A percentile compares a stretch with the other conserved stretches of the same genome.
Evolutionary conservation across 1,140 invertebrate genomes (phyloP).

Genomic region (Cephus cinctus): DNA sequence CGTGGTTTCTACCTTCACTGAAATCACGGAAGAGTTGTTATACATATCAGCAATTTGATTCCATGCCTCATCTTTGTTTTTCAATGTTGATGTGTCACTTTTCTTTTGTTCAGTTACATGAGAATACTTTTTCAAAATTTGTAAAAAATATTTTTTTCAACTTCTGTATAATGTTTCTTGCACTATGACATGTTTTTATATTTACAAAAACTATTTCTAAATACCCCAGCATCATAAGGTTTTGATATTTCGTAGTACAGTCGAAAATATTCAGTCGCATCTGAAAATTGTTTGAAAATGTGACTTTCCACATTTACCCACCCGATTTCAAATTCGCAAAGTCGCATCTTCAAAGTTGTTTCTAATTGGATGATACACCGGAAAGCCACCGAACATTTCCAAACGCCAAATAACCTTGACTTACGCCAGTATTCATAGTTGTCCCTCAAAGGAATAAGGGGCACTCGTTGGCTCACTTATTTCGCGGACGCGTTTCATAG

Average conservation of each 20-base stretch:
- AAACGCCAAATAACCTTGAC: background rate
- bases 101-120: conserved; percentile 4
- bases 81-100: conserved; percentile 1
- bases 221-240: no score
- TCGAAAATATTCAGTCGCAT: no score
- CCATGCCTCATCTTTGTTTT: conserved; percentile 11
- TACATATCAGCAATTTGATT: conserved; percentile 4
- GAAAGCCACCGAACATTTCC: conserved; percentile 5
- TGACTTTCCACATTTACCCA: no score
- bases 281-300: no score
- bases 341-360: conserved; percentile 1
- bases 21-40: conserved; percentile 4
- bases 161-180: conserved; percentile 8
- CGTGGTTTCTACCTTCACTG: conserved; percentile 6
- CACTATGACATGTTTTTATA: conserved; percentile 4
- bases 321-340: no score
- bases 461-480: no score
- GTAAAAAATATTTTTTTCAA: conserved; percentile 1
- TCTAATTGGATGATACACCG: conserved; percentile 7
- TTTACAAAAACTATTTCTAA: no score
- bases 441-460: no score
- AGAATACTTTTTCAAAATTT: conserved; percentile 7
- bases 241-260: no score
- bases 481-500: no score
- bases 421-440: no score